phyloP scores from a whole-genome alignment of 2,113 vertebrate species.

The Micronycteris hirsuta region DNA sequence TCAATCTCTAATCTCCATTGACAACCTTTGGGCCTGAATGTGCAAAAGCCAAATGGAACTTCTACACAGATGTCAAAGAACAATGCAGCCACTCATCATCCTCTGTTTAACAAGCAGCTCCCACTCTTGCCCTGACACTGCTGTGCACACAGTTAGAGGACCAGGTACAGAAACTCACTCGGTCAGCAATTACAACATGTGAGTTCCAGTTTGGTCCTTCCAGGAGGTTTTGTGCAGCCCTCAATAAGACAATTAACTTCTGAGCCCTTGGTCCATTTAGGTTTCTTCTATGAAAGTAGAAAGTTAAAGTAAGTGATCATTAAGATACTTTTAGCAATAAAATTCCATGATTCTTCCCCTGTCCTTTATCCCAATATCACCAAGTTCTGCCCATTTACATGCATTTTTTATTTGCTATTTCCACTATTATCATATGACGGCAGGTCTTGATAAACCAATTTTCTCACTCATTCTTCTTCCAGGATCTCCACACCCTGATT shows the following conservation, averaged over 20 bases:
- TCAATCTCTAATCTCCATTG: neutral
- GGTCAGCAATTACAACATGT: neutral
- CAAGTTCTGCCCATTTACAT: neutral
- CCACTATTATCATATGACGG: neutral
- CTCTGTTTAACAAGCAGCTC: neutral
- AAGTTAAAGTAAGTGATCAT: neutral
- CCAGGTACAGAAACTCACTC: neutral
- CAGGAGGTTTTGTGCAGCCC: neutral
- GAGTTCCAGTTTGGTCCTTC: neutral
- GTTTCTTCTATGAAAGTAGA: neutral
- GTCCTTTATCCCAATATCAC: neutral
- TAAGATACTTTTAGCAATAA: neutral
- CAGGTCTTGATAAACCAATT: neutral
- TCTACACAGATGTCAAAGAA: slow-evolving; percentile 17
- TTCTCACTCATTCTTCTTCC: neutral
- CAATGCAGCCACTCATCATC: neutral
- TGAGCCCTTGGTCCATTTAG: neutral
- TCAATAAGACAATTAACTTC: neutral
- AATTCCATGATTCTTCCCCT: neutral
- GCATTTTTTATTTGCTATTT: slow-evolving; percentile 23
- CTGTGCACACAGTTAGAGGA: neutral
- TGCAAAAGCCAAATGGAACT: neutral
- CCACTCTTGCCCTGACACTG: neutral
- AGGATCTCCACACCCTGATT: neutral
- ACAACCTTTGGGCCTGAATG: neutral